These are phyloP conservation scores for Zhengitettix transpicula DNA, from an alignment of 2,888 invertebrate genomes.

Conservation along the genomic window DNA sequence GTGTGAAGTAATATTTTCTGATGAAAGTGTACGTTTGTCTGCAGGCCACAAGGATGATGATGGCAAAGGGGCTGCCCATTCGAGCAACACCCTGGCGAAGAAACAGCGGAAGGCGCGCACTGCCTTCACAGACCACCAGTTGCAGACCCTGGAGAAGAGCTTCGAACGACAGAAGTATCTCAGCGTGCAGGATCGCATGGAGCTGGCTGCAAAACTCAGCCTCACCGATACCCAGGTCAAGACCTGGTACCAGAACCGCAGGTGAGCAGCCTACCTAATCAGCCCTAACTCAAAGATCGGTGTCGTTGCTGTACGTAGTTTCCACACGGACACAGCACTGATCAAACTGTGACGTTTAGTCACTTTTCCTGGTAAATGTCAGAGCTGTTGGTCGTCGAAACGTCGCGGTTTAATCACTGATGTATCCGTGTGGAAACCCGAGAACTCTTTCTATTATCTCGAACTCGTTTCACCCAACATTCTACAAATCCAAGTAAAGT, in stretches of 20 bases:
- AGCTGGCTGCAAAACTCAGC: constrained; percentile 87
- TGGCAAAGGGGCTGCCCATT: constrained; percentile 29
- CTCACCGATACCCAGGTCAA: constrained; percentile 98
- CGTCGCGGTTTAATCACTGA: no score
- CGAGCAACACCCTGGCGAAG: constrained; percentile 52
- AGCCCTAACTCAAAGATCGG: no score
- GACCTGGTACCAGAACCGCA: constrained; percentile 98
- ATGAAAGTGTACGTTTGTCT: constrained; percentile 17
- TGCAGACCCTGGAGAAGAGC: constrained; percentile 89
- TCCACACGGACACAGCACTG: no score
- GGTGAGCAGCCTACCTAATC: constrained; percentile 43
- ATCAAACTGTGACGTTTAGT: no score
- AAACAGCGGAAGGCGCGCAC: constrained; percentile 94
- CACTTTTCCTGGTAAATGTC: no score
- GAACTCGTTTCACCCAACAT: no score
- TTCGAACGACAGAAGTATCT: constrained; percentile 95
- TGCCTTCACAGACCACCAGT: constrained; percentile 96
- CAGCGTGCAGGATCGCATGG: constrained; percentile 95
- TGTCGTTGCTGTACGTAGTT: no score
- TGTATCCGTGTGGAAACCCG: no score
- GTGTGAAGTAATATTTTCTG: not conserved
- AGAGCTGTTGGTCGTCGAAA: no score
- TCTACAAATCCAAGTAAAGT: no score
- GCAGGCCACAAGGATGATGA: constrained; percentile 76
- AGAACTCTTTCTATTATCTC: no score